Conservation (phyloP, 2,888 invertebrate genomes). For the Siphlonurus alternatus region DNA sequence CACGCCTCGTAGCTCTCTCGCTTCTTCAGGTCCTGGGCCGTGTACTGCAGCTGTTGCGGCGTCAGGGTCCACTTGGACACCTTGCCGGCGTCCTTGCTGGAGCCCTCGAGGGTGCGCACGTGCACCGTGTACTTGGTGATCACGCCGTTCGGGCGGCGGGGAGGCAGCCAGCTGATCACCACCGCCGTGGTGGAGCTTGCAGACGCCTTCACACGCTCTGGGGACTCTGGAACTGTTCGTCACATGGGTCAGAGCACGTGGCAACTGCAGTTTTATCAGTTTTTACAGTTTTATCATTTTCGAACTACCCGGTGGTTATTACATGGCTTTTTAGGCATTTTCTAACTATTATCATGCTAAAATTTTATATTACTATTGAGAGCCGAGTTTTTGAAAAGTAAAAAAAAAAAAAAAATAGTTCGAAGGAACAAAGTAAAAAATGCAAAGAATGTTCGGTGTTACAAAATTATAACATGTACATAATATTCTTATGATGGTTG, state of each 20-base stretch:
- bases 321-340: too few species aligned
- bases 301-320: too few species aligned
- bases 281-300: too few species aligned
- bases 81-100: not conserved
- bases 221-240: conserved; percentile 36
- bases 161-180: conserved; percentile 46
- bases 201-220: conserved; percentile 42
- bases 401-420: too few species aligned
- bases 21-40: conserved; percentile 33
- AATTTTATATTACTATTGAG: too few species aligned
- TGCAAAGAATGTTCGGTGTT: too few species aligned
- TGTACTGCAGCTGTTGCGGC: conserved; percentile 25
- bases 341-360: too few species aligned
- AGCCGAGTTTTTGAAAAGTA: too few species aligned
- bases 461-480: too few species aligned
- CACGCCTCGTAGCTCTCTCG: conserved; percentile 41
- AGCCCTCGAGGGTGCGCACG: conserved; percentile 20
- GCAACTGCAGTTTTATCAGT: too few species aligned
- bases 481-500: too few species aligned
- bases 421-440: too few species aligned
- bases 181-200: conserved; percentile 38
- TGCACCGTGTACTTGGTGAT: conserved; percentile 44
- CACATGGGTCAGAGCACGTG: not conserved
- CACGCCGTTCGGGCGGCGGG: conserved; percentile 40
- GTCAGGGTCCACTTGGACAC: conserved; percentile 16